phyloP scores from a whole-genome alignment of 2,797 vertebrate genomes.

The Gambusia yucatana region DNA sequence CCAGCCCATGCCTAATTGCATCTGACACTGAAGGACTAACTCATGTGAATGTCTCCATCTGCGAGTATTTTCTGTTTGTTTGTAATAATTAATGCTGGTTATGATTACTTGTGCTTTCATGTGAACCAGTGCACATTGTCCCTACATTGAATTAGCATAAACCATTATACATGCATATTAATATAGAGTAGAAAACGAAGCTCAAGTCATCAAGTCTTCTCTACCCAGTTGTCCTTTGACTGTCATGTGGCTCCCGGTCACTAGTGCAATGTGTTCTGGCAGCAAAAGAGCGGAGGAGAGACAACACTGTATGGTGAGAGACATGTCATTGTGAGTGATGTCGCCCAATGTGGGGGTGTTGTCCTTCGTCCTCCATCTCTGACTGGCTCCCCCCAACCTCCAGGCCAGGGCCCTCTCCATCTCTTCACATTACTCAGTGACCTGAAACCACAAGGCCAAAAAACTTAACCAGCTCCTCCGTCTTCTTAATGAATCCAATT shows the following conservation, averaged over 20 bases:
- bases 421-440: constrained; percentile 80
- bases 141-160: constrained; percentile 43
- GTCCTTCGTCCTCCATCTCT: constrained; percentile 61
- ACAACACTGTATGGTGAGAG: constrained; percentile 52
- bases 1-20: constrained; percentile 11
- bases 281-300: constrained; percentile 41
- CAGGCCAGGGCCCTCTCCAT: constrained; percentile 73
- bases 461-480: constrained; percentile 77
- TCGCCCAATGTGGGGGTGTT: constrained; percentile 54
- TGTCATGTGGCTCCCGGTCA: constrained; percentile 42
- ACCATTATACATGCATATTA: constrained; percentile 32
- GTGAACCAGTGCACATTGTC: constrained; percentile 45
- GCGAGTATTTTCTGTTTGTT: constrained; percentile 15
- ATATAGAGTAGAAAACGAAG: constrained; percentile 32
- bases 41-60: constrained; percentile 18
- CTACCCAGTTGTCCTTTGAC: constrained; percentile 31
- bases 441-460: constrained; percentile 79
- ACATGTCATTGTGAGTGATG: constrained; percentile 72
- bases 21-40: constrained; percentile 23
- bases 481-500: constrained; percentile 87
- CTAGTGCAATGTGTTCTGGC: constrained; percentile 42
- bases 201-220: constrained; percentile 22
- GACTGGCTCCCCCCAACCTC: constrained; percentile 53
- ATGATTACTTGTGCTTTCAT: constrained; percentile 35
- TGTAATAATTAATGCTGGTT: constrained; percentile 23